Conservation (phyloP, 2,888 invertebrate species). For the Mythimna impura region DNA sequence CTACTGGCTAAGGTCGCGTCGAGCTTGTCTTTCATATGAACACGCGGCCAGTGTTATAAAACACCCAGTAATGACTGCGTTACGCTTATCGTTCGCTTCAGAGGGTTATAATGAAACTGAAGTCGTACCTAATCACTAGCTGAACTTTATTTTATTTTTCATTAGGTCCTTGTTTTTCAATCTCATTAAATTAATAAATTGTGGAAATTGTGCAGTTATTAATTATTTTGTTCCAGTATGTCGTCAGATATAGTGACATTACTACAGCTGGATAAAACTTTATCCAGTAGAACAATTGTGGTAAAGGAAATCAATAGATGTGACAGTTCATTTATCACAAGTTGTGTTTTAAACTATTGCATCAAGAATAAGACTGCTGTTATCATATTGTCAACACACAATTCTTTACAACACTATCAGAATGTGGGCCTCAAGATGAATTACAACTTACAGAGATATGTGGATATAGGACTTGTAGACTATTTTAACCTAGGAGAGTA, state of each 20-base stretch:
- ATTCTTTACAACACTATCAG: slow-evolving; percentile 93
- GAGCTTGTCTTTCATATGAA: slow-evolving; percentile 59
- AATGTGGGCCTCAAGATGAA: slow-evolving; percentile 94
- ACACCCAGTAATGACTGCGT: slow-evolving; percentile 62
- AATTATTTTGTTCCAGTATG: slow-evolving; percentile 85
- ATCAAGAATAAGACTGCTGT: slow-evolving; percentile 91
- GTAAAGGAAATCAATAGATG: slow-evolving; percentile 93
- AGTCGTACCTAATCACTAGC: slow-evolving; percentile 17
- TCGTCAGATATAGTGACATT: slow-evolving; percentile 91
- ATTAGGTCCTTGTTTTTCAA: background rate
- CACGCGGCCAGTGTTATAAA: slow-evolving; percentile 59
- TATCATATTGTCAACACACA: slow-evolving; percentile 92
- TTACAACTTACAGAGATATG: slow-evolving; percentile 91
- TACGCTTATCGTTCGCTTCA: slow-evolving; percentile 64
- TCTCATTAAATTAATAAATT: background rate
- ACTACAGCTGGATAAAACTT: slow-evolving; percentile 91
- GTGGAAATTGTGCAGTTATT: slow-evolving; percentile 17
- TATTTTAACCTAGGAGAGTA: slow-evolving; percentile 80
- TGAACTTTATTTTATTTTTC: slow-evolving; percentile 8
- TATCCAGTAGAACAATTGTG: slow-evolving; percentile 90
- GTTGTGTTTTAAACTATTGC: slow-evolving; percentile 92
- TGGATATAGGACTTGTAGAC: slow-evolving; percentile 79
- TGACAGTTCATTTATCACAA: slow-evolving; percentile 93
- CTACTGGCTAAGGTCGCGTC: slow-evolving; percentile 62
- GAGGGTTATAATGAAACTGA: slow-evolving; percentile 40